phyloP scores from a whole-genome alignment of 2,888 invertebrate genomes.

The Callyntrura guangdongensis region DNA sequence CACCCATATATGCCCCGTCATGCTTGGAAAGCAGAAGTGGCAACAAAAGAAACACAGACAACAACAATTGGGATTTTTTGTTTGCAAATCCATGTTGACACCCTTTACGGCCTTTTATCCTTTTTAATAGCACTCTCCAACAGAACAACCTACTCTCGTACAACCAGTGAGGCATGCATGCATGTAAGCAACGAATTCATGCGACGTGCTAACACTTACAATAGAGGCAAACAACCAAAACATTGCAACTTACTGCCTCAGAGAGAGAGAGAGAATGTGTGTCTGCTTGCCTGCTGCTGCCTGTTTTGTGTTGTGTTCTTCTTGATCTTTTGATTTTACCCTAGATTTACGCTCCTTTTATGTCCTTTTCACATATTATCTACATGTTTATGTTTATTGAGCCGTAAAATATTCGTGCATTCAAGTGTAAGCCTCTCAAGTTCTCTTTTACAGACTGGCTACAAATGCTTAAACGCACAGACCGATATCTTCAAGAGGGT shows the following conservation, averaged over 20 bases:
- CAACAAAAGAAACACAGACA: constrained; percentile 31
- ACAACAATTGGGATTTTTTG: constrained; percentile 50
- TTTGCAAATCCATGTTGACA: constrained; percentile 67
- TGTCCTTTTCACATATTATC: constrained; percentile 55
- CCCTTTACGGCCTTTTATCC: constrained; percentile 56
- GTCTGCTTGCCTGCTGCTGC: too few relatives aligned
- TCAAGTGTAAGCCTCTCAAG: constrained; percentile 1
- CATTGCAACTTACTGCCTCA: not conserved
- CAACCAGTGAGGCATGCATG: constrained; percentile 21
- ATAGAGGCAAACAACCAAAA: constrained; percentile 12
- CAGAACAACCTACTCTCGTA: constrained; percentile 11
- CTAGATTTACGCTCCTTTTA: constrained; percentile 56
- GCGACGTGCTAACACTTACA: not conserved
- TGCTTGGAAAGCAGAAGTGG: constrained; percentile 5
- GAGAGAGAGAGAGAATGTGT: too few relatives aligned
- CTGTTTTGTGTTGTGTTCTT: constrained; percentile 15
- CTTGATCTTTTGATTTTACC: constrained; percentile 62
- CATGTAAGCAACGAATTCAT: not conserved
- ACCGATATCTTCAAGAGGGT: not conserved
- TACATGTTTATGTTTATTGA: constrained; percentile 54
- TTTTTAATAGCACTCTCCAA: constrained; percentile 33
- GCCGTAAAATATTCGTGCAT: constrained; percentile 57
- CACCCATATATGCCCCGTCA: constrained; percentile 26
- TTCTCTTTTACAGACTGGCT: not conserved
- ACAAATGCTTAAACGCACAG: not conserved